A percentile compares a stretch with the other conserved stretches of the same genome.
These are phyloP conservation scores for Chelonus formosanus DNA, from an alignment of 2,888 invertebrate genomes.

Conservation along the genomic window DNA sequence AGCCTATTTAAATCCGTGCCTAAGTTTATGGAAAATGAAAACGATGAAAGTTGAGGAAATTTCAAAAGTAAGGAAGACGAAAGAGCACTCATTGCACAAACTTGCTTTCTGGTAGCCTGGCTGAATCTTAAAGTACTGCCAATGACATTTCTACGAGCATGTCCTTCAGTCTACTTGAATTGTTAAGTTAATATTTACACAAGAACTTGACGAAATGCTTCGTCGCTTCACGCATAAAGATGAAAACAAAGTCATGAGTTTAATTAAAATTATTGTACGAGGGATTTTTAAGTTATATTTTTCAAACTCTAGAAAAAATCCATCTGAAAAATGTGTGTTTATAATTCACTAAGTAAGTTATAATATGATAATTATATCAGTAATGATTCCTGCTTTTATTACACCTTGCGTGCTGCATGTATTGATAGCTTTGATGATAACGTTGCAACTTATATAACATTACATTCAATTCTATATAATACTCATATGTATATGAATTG, in stretches of 20 bases:
- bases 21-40: neutral
- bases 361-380: constrained; percentile 6
- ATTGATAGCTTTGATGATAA: constrained; percentile 1
- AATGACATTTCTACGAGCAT: neutral
- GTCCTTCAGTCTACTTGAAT: constrained; percentile 11
- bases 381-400: neutral
- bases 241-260: neutral
- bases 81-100: neutral
- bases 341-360: neutral
- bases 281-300: too few species aligned
- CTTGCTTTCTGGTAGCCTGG: neutral
- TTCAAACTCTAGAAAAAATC: too few species aligned
- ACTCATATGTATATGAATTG: neutral
- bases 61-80: constrained; percentile 1
- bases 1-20: too few species aligned
- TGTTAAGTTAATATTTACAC: constrained; percentile 20
- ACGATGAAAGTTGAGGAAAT: constrained; percentile 17
- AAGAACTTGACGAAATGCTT: constrained; percentile 18
- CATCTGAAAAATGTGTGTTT: neutral
- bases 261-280: constrained; percentile 10
- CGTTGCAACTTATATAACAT: constrained; percentile 5
- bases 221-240: constrained; percentile 1
- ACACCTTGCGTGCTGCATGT: neutral
- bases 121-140: neutral
- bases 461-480: constrained; percentile 4